Conservation (phyloP, 2,113 vertebrate species). For the Etheostoma spectabile region DNA sequence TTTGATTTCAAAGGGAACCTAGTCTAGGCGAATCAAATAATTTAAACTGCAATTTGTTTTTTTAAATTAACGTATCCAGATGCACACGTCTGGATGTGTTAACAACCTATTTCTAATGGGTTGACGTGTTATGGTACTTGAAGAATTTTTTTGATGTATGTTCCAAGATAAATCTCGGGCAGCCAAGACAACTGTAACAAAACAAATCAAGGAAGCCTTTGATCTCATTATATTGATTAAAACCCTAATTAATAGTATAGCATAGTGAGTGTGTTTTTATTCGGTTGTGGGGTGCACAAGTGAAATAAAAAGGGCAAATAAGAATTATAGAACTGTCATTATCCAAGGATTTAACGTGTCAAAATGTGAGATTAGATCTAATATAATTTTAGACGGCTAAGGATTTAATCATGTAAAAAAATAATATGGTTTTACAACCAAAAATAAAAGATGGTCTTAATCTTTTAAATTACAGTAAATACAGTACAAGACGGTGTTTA, state of each 20-base stretch:
- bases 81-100: slow-evolving; percentile 37
- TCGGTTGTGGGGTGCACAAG: neutral
- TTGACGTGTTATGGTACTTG: slow-evolving; percentile 13
- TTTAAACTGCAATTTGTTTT: slow-evolving; percentile 36
- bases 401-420: neutral
- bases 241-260: slow-evolving; percentile 29
- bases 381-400: neutral
- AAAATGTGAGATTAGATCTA: neutral
- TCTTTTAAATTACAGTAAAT: neutral
- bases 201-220: slow-evolving; percentile 43
- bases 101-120: slow-evolving; percentile 30
- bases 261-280: neutral
- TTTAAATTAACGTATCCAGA: slow-evolving; percentile 43
- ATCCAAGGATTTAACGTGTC: neutral
- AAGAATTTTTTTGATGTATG: slow-evolving; percentile 5
- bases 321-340: neutral
- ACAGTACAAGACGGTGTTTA: neutral
- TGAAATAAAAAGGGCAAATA: neutral
- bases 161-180: slow-evolving; percentile 30
- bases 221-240: slow-evolving; percentile 6
- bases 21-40: slow-evolving; percentile 51
- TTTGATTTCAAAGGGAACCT: slow-evolving; percentile 66
- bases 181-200: slow-evolving; percentile 32
- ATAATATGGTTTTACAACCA: neutral
- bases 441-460: neutral